Evolutionary conservation across 2,888 invertebrate genomes (phyloP).

Genomic region (Arenicola marina): DNA sequence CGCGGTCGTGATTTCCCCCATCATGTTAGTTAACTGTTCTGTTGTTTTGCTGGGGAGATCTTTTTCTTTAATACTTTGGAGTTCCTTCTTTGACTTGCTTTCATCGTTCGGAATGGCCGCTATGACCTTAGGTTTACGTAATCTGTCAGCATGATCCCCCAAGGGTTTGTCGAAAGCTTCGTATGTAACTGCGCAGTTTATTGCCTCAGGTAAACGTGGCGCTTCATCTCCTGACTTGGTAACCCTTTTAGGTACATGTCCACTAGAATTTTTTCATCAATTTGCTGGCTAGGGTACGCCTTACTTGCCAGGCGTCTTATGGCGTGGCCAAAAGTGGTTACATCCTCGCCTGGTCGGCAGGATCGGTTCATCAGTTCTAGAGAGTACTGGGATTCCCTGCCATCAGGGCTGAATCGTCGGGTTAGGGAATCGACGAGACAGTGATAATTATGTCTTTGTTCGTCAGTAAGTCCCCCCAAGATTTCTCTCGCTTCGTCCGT

Average conservation of each 20-base stretch:
- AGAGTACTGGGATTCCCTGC: neutral
- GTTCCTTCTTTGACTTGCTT: neutral
- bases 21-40: too few species aligned
- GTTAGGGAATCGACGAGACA: neutral
- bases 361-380: neutral
- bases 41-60: neutral
- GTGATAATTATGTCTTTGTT: neutral
- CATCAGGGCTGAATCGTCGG: neutral
- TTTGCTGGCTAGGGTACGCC: neutral
- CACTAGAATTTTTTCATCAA: neutral
- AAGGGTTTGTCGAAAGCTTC: neutral
- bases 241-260: neutral
- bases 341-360: neutral
- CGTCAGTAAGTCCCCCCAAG: neutral
- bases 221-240: neutral
- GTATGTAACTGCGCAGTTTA: neutral
- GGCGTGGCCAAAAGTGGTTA: neutral
- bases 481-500: neutral
- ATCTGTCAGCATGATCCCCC: neutral
- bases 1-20: too few species aligned
- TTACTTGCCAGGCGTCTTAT: neutral
- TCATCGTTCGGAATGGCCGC: neutral
- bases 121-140: neutral
- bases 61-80: neutral
- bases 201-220: neutral